Conservation (phyloP, 2,797 vertebrate species). For the Epinephelus awoara region DNA sequence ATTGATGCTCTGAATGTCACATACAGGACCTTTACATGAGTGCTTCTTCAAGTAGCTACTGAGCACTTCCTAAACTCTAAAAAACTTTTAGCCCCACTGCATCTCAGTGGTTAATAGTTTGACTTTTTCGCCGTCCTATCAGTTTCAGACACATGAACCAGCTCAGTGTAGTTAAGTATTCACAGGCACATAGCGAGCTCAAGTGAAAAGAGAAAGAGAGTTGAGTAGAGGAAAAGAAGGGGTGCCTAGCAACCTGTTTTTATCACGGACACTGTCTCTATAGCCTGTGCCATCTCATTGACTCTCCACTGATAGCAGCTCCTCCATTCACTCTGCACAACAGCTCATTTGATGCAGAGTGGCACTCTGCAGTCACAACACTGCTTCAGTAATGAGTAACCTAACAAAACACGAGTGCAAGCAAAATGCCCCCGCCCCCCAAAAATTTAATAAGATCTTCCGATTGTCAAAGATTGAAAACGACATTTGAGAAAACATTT, state of each 20-base stretch:
- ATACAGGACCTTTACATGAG: too few relatives aligned
- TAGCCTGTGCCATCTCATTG: conserved; percentile 50
- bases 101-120: not conserved
- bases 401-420: conserved; percentile 33
- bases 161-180: conserved; percentile 13
- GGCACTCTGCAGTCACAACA: conserved; percentile 50
- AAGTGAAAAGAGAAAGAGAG: not conserved
- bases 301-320: conserved; percentile 47
- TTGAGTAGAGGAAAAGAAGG: conserved; percentile 2
- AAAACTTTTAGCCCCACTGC: not conserved
- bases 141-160: conserved; percentile 1
- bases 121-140: not conserved
- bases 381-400: conserved; percentile 44
- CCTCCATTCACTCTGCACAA: conserved; percentile 55
- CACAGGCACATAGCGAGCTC: conserved; percentile 15
- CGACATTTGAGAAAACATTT: conserved; percentile 45
- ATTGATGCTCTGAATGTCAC: too few relatives aligned
- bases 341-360: conserved; percentile 55
- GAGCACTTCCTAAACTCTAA: too few relatives aligned
- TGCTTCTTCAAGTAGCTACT: too few relatives aligned
- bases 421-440: not conserved
- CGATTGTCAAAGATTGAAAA: conserved; percentile 33
- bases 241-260: conserved; percentile 38
- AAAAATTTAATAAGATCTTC: conserved; percentile 37
- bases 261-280: conserved; percentile 30